A percentile compares a stretch with the other conserved stretches of the same genome.
These are phyloP conservation scores for Ammodytes marinus DNA, from an alignment of 2,113 vertebrate species.

Conservation along the genomic window DNA sequence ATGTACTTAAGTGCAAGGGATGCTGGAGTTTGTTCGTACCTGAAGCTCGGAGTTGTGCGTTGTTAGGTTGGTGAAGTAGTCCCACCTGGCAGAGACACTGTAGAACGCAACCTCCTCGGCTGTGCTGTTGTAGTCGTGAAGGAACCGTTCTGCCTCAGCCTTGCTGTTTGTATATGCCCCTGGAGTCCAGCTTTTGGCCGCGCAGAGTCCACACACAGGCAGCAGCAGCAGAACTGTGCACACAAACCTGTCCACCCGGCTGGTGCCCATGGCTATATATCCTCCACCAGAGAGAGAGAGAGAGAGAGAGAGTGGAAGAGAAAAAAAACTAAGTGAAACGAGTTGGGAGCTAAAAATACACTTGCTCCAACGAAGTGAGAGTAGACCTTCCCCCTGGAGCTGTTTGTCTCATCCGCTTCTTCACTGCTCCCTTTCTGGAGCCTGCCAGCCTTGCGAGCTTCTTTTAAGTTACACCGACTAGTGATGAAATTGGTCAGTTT, in stretches of 20 bases:
- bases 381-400: conserved; percentile 45
- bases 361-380: conserved; percentile 44
- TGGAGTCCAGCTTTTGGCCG: conserved; percentile 76
- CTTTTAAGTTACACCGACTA: no score
- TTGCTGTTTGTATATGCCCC: conserved; percentile 50
- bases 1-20: background rate
- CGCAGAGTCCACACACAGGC: conserved; percentile 67
- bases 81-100: conserved; percentile 91
- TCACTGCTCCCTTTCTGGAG: conserved; percentile 29
- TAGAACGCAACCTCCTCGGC: conserved; percentile 87
- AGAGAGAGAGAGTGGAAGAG: conserved; percentile 7
- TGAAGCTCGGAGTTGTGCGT: conserved; percentile 86
- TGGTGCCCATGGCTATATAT: conserved; percentile 39
- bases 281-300: background rate
- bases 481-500: no score
- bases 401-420: conserved; percentile 45
- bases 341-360: conserved; percentile 54
- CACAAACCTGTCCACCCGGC: conserved; percentile 63
- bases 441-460: conserved; percentile 52
- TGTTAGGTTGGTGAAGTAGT: conserved; percentile 93
- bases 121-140: conserved; percentile 83
- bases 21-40: conserved; percentile 79
- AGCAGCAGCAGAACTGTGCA: conserved; percentile 74
- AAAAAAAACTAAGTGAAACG: conserved; percentile 18
- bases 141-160: conserved; percentile 71